Evolutionary conservation across 2,113 vertebrate species (phyloP), one percentile per base, ranked within the genome.

Genomic region (Dasyornis broadbenti): DNA sequence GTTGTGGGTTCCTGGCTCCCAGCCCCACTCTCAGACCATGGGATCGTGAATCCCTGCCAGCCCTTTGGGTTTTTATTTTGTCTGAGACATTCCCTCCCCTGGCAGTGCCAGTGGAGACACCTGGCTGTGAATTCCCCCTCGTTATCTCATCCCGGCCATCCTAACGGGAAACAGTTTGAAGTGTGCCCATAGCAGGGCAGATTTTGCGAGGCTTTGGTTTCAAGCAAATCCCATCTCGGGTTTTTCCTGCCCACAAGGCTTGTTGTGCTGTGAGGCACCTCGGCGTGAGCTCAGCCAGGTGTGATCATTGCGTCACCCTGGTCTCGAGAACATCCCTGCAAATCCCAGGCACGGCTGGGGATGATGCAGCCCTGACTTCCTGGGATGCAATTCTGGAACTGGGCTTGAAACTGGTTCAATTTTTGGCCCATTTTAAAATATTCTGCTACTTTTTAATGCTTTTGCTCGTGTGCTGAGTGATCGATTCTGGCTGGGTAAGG

Each of bases 241-340:
- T 20, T 60, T 78, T 92, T 45, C 92, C 81, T 95, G 91, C 94
- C 95, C 78, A 94, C 65, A 1, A 96, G 93, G 92, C 69, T 40
- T 50, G 56, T 71, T 80, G 64, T 81, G 77, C 33, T 61, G 71
- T 13, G 17, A 47, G 26, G n/a, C 45, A 30, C 12, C 72, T 42
- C 5, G 0, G 57, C 1, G 12, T 45, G 69, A 89, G 92, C 77
- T 80, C 87, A 52, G 92, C 82, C 84, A 65, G 89, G 92, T 82
- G 86, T 64, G 89, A 75, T 21, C 31, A 0, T 54, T 87, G 93
- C n/a, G 0, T 91, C 96, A 91, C 28, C 72, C 54, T 31, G 10
- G 45, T 35, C 80, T 77, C 23, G 1, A 82, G 66, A 91, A 35
- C 71, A 39, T 27, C 82, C 45, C 49, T 78, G 28, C 13, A 7